phyloP scores from a whole-genome alignment of 2,888 invertebrate genomes.

The Camponotus fellah region DNA sequence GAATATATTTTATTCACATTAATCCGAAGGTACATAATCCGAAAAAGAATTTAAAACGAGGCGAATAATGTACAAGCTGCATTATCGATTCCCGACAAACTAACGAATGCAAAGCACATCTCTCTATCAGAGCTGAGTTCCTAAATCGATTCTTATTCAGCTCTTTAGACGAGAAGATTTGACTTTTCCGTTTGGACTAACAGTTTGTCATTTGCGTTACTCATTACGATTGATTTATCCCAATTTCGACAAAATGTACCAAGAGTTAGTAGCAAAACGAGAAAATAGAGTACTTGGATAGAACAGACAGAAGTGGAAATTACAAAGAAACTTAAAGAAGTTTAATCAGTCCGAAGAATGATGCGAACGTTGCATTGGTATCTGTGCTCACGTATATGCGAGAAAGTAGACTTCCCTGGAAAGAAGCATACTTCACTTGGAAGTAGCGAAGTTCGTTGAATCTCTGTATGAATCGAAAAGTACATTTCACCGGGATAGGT shows the following conservation, averaged over 20 bases:
- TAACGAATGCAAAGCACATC: constrained; percentile 35
- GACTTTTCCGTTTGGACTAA: constrained; percentile 35
- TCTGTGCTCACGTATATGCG: constrained; percentile 32
- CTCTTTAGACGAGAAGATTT: constrained; percentile 23
- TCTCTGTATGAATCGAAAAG: constrained; percentile 48
- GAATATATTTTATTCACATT: constrained; percentile 4
- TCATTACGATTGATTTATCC: constrained; percentile 30
- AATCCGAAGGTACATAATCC: constrained; percentile 10
- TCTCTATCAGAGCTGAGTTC: constrained; percentile 7
- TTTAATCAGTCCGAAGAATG: constrained; percentile 62
- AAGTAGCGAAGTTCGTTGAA: constrained; percentile 49
- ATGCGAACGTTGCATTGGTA: constrained; percentile 39
- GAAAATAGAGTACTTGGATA: constrained; percentile 2
- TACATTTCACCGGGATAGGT: constrained; percentile 44
- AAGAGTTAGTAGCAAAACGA: constrained; percentile 11
- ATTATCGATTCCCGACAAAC: constrained; percentile 33
- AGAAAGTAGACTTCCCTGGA: constrained; percentile 22
- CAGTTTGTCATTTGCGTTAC: constrained; percentile 42
- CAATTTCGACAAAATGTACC: constrained; percentile 29
- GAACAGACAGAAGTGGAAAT: constrained; percentile 38
- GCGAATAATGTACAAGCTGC: constrained; percentile 22
- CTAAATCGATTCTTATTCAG: constrained; percentile 33
- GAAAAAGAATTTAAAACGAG: constrained; percentile 15
- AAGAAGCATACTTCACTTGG: constrained; percentile 49
- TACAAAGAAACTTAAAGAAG: constrained; percentile 50